Evolutionary conservation across 2,888 invertebrate species (phyloP).

Genomic region (Belgica antarctica): DNA sequence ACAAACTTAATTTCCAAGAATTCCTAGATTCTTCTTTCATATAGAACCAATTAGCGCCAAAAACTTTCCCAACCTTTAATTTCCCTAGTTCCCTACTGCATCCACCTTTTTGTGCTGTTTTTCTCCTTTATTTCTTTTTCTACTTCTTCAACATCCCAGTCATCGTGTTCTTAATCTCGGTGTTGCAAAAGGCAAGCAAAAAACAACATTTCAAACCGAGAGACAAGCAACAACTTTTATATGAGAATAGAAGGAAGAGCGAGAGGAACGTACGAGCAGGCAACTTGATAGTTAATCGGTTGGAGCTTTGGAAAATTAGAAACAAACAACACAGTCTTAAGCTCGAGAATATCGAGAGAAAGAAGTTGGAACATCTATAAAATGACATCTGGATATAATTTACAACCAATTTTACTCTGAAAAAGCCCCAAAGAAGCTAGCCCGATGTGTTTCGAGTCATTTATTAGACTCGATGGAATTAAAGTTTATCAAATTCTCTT

Average conservation of each 20-base stretch:
- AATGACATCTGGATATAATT: constrained; percentile 43
- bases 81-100: too few species aligned
- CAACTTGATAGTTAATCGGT: constrained; percentile 31
- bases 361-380: not conserved
- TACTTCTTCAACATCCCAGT: not conserved
- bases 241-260: not conserved
- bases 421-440: not conserved
- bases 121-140: not conserved
- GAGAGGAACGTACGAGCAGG: not conserved
- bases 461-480: constrained; percentile 26
- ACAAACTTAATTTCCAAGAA: too few species aligned
- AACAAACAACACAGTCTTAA: constrained; percentile 15
- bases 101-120: too few species aligned
- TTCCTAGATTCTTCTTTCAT: too few species aligned
- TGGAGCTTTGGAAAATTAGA: constrained; percentile 27
- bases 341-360: not conserved
- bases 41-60: too few species aligned
- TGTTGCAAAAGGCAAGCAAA: constrained; percentile 13
- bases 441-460: constrained; percentile 16
- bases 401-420: constrained; percentile 37
- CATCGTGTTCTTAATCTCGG: not conserved
- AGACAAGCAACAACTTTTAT: constrained; percentile 19
- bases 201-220: too few species aligned
- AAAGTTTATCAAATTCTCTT: constrained; percentile 26
- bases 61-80: too few species aligned